Evolutionary conservation across 1,140 invertebrate species (phyloP).

Genomic region (Rhagoletis zephyria): DNA sequence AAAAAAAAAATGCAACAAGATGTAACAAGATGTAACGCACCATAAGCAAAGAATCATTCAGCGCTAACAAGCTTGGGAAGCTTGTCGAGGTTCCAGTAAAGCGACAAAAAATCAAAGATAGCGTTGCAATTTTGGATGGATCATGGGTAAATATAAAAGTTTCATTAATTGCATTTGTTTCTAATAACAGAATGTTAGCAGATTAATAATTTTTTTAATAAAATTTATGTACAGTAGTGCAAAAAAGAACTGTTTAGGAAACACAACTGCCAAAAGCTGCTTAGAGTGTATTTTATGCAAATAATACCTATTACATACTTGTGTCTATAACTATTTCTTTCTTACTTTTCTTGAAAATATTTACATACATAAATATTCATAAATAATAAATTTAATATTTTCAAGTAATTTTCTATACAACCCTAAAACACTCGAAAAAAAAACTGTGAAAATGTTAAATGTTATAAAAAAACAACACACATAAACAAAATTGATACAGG

Average conservation of each 20-base stretch:
- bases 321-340: not conserved
- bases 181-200: not conserved
- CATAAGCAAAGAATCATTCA: not conserved
- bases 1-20: too few species aligned
- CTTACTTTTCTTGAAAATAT: not conserved
- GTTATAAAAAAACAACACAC: not conserved
- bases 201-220: not conserved
- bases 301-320: not conserved
- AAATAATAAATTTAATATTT: constrained; percentile 11
- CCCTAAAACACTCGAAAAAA: constrained; percentile 24
- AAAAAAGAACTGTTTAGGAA: constrained; percentile 14
- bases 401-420: constrained; percentile 23
- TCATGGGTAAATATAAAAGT: constrained; percentile 38
- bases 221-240: constrained; percentile 1
- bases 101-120: not conserved
- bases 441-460: not conserved
- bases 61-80: not conserved
- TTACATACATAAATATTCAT: not conserved
- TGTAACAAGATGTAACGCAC: not conserved
- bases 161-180: not conserved
- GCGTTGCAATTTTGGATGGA: not conserved
- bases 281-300: not conserved
- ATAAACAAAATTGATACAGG: constrained; percentile 2
- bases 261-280: not conserved
- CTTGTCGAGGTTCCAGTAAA: not conserved